A percentile compares a stretch with the other conserved stretches of the same genome.
Conservation (phyloP, 1,140 invertebrate species). For the fruit fly (Drosophila melanogaster) region DNA sequence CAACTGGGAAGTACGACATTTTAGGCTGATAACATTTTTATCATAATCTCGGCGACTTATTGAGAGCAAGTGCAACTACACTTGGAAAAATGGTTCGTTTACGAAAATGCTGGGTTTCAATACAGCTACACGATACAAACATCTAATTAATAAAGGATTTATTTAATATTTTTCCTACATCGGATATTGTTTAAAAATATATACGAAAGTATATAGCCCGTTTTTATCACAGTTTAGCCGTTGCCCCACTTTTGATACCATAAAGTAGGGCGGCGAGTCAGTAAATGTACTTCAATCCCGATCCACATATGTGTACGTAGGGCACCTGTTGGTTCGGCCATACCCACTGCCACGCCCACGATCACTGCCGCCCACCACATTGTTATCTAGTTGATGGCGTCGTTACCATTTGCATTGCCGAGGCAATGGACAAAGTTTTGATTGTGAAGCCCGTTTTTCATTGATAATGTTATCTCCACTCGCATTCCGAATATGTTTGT, state of each 20-base stretch:
- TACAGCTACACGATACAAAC: too few relatives aligned
- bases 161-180: too few relatives aligned
- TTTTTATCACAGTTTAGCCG: too few relatives aligned
- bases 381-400: slow-evolving; percentile 57
- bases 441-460: slow-evolving; percentile 53
- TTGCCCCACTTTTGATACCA: not conserved
- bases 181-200: too few relatives aligned
- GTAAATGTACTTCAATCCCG: not conserved
- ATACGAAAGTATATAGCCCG: too few relatives aligned
- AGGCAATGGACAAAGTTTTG: slow-evolving; percentile 57
- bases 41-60: not conserved
- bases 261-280: not conserved
- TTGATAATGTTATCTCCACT: slow-evolving; percentile 72
- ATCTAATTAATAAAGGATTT: too few relatives aligned
- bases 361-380: not conserved
- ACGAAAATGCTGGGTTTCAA: too few relatives aligned
- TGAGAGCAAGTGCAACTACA: not conserved
- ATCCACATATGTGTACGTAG: slow-evolving; percentile 15
- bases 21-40: slow-evolving; percentile 1
- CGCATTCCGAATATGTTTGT: not conserved
- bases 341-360: not conserved
- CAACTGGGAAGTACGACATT: not conserved
- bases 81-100: too few relatives aligned
- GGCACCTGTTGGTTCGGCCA: not conserved
- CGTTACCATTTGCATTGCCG: slow-evolving; percentile 49